Evolutionary conservation across 2,113 vertebrate genomes (phyloP), one percentile per base, ranked within the genome.

Genomic region (Dolichotis patagonum): DNA sequence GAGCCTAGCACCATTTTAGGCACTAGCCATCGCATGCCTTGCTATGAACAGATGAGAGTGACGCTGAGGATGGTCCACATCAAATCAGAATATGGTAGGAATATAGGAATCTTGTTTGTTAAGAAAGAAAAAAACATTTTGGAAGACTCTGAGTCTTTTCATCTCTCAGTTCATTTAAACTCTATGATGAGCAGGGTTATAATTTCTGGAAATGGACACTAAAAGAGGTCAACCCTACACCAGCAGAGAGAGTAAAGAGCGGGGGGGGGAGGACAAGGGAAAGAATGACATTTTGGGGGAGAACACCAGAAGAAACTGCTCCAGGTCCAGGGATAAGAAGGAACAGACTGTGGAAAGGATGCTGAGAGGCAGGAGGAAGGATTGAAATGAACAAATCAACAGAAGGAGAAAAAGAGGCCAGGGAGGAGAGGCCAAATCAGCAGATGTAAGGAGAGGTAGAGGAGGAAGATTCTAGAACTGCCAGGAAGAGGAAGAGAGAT

Each of bases 321-420:
- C 12, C 0, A 0, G 38, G 35, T 38, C 49, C 28, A 16, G 46
- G 49, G 8, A 30, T 2, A 17, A 35, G 19, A 4, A 17, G 7
- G 16, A 56, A 5, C 65, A 19, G 41, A 56, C 7, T 5, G 14
- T 22, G 20, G 19, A 28, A 77, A 17, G 11, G 32, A 38, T 41
- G 9, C 5, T 11, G 54, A 43, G 24, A 54, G 24, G 38, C 35
- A 22, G 63, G 28, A 41, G 38, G 58, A 54, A 16, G 10, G n/a
- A 52, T 46, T 80, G 30, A 7, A 80, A 32, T 35, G 14, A 80
- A 32, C 30, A 35, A 35, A 80, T 43, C 26, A 87, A 54, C 8
- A 11, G 60, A 60, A 65, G n/a, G 71, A 69, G 26, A 43, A 69
- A 77, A 1, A 0, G 56, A 75, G 13, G 28, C 24, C 28, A 56